Evolutionary conservation across 2,888 invertebrate species (phyloP).

Genomic region (Yponomeuta malinellus): DNA sequence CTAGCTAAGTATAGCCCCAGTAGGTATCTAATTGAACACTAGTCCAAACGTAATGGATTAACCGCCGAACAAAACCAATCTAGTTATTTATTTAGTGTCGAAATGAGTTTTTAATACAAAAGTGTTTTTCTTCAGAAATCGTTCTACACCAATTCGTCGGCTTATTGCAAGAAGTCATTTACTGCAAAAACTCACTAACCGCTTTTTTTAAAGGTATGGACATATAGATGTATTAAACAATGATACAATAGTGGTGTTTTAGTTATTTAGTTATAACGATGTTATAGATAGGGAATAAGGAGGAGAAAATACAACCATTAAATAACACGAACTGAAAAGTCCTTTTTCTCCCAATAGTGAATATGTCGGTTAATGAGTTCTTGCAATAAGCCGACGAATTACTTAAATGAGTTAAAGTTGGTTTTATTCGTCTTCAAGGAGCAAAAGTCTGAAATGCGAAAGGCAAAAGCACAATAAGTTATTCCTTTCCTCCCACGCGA

Average conservation of each 20-base stretch:
- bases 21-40: neutral
- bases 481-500: neutral
- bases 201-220: no score
- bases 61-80: neutral
- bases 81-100: neutral
- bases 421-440: neutral
- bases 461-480: neutral
- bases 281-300: no score
- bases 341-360: no score
- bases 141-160: neutral
- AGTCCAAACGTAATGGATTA: neutral
- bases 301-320: no score
- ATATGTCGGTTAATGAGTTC: no score
- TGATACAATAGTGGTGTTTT: no score
- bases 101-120: neutral
- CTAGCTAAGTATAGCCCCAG: neutral
- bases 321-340: no score
- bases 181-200: no score
- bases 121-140: neutral
- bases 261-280: no score
- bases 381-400: no score
- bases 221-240: no score
- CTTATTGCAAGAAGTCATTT: no score
- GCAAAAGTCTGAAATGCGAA: neutral
- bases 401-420: neutral